Evolutionary conservation across 2,888 invertebrate species (phyloP), one percentile per base, ranked within the genome.

Genomic region (Lepidocyrtinus sp.): DNA sequence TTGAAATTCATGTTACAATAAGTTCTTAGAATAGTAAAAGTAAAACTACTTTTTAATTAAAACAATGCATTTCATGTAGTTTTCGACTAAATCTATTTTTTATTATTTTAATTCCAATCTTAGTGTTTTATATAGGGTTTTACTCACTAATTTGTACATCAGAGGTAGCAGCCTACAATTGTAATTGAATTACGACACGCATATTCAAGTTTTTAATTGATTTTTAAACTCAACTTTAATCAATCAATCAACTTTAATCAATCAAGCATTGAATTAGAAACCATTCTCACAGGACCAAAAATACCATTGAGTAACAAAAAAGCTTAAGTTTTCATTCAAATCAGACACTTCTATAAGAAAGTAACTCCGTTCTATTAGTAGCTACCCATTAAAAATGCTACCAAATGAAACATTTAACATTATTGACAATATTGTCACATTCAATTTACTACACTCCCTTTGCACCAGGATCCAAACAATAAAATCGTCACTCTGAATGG

Each of bases 111-210:
- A 36, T 5, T 59, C 5, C n/a, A 59, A 59, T 17, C 17, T 59
- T 76, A 59, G 61, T 62, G 22, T 59, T 24, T 75, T 67, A 36
- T 70, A n/a, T n/a, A n/a, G n/a, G 59, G 24, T 82, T 81, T 82
- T 83, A 82, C 84, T 50, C 83, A 75, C 85, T 86, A 86, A 83
- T 86, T 86, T 86, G 86, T 86, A 86, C 86, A 86, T 86, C 74
- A 81, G 86, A 86, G 86, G 86, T 85, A 85, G 85, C 81, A 82
- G 83, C 83, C 79, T 83, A 80, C 64, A 71, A 36, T 71, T 19
- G n/a, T 17, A 59, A 59, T 59, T 17, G 21, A 17, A 59, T 59
- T 59, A n/a, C 59, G 59, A 9, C n/a, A 17, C 59, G n/a, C n/a
- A n/a, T n/a, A n/a, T n/a, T n/a, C n/a, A n/a, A n/a, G n/a, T n/a